Evolutionary conservation across 1,140 invertebrate species (phyloP).

Genomic region (Diorhabda carinulata): DNA sequence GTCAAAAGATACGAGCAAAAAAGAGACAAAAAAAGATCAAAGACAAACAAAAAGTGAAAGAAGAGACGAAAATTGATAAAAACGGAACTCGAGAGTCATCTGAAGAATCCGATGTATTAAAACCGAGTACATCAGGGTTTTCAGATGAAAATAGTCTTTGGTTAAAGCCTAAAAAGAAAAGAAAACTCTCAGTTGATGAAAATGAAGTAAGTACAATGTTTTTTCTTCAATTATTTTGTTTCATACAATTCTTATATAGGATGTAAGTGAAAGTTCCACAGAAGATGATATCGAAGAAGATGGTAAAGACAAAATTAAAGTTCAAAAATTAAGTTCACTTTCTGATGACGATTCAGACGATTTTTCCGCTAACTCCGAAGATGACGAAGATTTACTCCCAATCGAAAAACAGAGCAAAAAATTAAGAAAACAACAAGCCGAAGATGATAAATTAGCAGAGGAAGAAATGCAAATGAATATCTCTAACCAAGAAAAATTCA

Average conservation of each 20-base stretch:
- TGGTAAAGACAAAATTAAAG: conserved; percentile 31
- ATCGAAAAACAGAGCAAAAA: conserved; percentile 84
- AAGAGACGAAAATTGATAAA: conserved; percentile 35
- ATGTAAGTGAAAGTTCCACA: conserved; percentile 51
- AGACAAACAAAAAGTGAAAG: conserved; percentile 47
- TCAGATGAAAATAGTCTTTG: conserved; percentile 67
- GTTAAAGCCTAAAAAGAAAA: conserved; percentile 56
- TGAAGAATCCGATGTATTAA: conserved; percentile 23
- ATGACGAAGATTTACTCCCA: conserved; percentile 59
- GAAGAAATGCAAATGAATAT: conserved; percentile 76
- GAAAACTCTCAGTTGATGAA: conserved; percentile 12
- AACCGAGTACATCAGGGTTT: conserved; percentile 48
- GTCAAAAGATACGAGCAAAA: conserved; percentile 63
- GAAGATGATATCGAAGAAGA: conserved; percentile 48
- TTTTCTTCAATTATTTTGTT: neutral
- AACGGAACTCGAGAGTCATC: conserved; percentile 25
- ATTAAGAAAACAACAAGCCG: conserved; percentile 68
- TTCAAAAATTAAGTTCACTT: conserved; percentile 51
- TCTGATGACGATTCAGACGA: conserved; percentile 49
- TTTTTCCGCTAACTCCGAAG: conserved; percentile 49
- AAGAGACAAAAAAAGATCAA: conserved; percentile 60
- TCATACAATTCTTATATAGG: neutral
- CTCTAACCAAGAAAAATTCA: conserved; percentile 68
- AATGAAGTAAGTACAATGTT: conserved; percentile 4
- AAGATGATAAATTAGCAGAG: conserved; percentile 71